A percentile compares a stretch with the other conserved stretches of the same genome.
Evolutionary conservation across 2,888 invertebrate species (phyloP).

Genomic region (Muscina levida): DNA sequence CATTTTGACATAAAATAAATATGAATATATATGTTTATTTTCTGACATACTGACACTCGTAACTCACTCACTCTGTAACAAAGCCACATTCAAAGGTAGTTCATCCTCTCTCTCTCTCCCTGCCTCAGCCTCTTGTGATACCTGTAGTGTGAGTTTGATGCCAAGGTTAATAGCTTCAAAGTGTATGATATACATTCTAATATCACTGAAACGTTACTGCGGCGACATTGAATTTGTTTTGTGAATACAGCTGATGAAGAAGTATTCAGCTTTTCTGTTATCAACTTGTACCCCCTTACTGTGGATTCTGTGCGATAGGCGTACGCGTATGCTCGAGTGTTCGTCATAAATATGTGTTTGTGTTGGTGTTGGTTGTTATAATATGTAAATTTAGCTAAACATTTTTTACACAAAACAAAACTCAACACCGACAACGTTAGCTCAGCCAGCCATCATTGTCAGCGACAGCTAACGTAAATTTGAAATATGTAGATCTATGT

Average conservation of each 20-base stretch:
- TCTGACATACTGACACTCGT: background rate
- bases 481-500: background rate
- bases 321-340: background rate
- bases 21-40: background rate
- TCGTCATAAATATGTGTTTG: background rate
- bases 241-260: background rate
- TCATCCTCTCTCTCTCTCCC: background rate
- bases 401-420: background rate
- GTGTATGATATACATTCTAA: conserved; percentile 51
- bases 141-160: background rate
- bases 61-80: background rate
- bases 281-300: no score
- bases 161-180: conserved; percentile 57
- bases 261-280: background rate
- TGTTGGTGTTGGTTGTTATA: no score
- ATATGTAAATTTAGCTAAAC: conserved; percentile 1
- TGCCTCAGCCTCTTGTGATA: no score
- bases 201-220: conserved; percentile 35
- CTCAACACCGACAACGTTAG: background rate
- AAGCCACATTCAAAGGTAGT: no score
- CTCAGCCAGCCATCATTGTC: background rate
- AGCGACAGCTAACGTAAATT: background rate
- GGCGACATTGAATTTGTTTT: no score
- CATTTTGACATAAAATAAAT: conserved; percentile 23
- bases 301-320: background rate